Base-by-base conservation (phyloP, 2,113 vertebrate genomes). In the Marmota monax region DNA sequence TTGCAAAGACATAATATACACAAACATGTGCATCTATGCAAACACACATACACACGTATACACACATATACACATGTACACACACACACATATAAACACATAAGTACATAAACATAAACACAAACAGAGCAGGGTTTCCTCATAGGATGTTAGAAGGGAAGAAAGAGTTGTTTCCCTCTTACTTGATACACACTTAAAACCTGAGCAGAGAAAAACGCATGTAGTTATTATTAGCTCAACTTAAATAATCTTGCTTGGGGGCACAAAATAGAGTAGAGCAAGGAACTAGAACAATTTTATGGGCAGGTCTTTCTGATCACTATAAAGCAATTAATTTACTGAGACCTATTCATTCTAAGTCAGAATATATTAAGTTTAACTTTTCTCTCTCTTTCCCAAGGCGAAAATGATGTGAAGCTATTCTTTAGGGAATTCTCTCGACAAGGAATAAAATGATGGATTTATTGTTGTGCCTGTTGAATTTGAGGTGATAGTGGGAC, bases 161-260 rank as follows among this genome's bases (percentile, higher is more conserved):
- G 34, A 53, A 94, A 63, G 27, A 84, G 17, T 5, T n/a, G 23
- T 78, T 84, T 65, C 51, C 23, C 58, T 95, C 32, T 89, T 53
- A 73, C 7, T 39, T 79, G 65, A 89, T 39, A 61, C 23, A 82
- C 83, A 48, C 42, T 82, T 56, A 70, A 92, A 77, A 70, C 12
- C 14, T 65, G 34, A 13, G 51, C n/a, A 78, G 90, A 58, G 73
- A 79, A 84, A 42, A 78, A 89, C n/a, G 4, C 6, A 77, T 18
- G 37, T 2, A 2, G 23, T 82, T 77, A 70, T 63, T n/a, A 77
- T 77, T 58, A 77, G 53, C 39, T 94, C 82, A 39, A 65, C 5
- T 85, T 90, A 69, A 39, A 79, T 94, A 85, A 63, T 77, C 58
- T 93, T 67, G 7, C 58, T 51, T n/a, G n/a, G 51, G 37, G n/a